These are phyloP conservation scores for Rutilus rutilus DNA, from an alignment of 2,113 vertebrate genomes.

Conservation along the genomic window DNA sequence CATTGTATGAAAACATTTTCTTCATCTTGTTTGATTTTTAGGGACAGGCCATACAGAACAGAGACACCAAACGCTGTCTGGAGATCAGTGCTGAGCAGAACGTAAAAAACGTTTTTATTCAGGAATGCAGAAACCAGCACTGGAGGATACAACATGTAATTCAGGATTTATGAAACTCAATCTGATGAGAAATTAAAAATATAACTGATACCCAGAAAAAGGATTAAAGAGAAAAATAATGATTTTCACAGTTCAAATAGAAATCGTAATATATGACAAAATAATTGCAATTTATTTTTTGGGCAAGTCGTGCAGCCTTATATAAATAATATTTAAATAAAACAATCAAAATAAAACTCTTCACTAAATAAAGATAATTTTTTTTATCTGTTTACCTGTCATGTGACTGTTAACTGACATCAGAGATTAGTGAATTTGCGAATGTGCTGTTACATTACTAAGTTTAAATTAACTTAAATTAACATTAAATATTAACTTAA, in stretches of 20 bases:
- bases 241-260: not conserved
- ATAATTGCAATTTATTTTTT: no score
- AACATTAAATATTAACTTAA: not conserved
- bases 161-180: constrained; percentile 54
- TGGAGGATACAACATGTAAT: constrained; percentile 72
- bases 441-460: not conserved
- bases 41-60: constrained; percentile 70
- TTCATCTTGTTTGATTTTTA: constrained; percentile 50
- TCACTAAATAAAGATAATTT: no score
- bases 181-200: not conserved
- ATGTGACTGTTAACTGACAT: not conserved
- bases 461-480: no score
- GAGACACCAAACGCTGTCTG: constrained; percentile 70
- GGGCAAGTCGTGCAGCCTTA: no score
- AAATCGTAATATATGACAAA: no score
- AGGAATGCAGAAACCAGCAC: constrained; percentile 69
- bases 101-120: constrained; percentile 55
- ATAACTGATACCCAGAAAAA: not conserved
- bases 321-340: not conserved
- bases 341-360: not conserved
- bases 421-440: not conserved
- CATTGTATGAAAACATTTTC: not conserved
- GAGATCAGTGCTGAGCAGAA: constrained; percentile 53
- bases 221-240: not conserved
- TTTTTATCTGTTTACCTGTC: not conserved